Base-by-base conservation (phyloP, 92 coral and sea anemone genomes). In the Porites divaricata region DNA sequence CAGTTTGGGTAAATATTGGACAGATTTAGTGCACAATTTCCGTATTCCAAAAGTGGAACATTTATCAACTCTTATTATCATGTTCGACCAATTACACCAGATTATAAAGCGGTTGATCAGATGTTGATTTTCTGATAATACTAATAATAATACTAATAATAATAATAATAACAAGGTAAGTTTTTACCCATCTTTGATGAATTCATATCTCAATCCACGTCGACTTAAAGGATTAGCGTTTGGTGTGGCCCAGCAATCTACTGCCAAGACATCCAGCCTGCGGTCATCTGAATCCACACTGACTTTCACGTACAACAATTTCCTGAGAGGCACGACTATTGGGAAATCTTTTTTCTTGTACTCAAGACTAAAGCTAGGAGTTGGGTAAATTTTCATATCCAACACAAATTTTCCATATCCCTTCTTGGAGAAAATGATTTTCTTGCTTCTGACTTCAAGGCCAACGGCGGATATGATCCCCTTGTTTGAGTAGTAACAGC, bases 181-280 rank as follows among this genome's bases (percentile, higher is more conserved):
- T n/a, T 15, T 65, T 65, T 61, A 76, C 80, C 80, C 80, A 21
- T 61, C 80, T 56, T 61, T 76, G 50, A 76, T 76, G 80, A 76
- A 53, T 28, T 8, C 28, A 45, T 54, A 58, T 21, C 21, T n/a
- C 59, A 53, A 20, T 35, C 57, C 68, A 6, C 2, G n/a, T n/a
- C n/a, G 17, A 51, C 35, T 28, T 11, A 51, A 51, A 41, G 66
- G 41, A 53, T 76, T 83, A 71, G 17, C 72, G 6, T 76, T 69
- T 54, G 95, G 93, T 26, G 95, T 92, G 61, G 95, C 95, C 79
- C 59, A 92, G 70, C 95, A 92, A 69, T 77, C 75, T 63, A 86
- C 87, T 21, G 91, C 90, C 17, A 72, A 78, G 64, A 92, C 75
- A 24, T 89, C 75, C 72, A 92, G 82, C 22, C 88, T 69, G 50